Conservation (phyloP, 2,113 vertebrate species). For the Lipophrys pholis region DNA sequence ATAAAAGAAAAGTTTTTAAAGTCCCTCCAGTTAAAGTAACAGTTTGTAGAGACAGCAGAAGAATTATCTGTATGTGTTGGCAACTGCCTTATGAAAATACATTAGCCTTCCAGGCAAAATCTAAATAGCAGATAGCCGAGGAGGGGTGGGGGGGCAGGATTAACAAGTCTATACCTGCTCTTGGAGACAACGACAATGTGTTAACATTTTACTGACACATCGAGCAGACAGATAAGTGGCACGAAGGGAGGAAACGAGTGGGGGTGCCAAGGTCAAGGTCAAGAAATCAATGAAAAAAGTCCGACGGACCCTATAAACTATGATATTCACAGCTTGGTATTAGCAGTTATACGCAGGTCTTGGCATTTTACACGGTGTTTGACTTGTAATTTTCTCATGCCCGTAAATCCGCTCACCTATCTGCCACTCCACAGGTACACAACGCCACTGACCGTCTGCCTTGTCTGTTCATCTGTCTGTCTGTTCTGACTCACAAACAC, state of each 20-base stretch:
- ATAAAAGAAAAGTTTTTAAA: slow-evolving; percentile 58
- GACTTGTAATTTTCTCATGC: slow-evolving; percentile 14
- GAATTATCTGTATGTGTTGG: slow-evolving; percentile 67
- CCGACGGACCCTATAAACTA: slow-evolving; percentile 10
- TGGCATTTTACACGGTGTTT: slow-evolving; percentile 2
- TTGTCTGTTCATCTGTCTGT: slow-evolving; percentile 27
- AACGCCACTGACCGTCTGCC: slow-evolving; percentile 5
- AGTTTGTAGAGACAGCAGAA: slow-evolving; percentile 56
- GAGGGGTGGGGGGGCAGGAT: slow-evolving; percentile 45
- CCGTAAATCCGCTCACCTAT: slow-evolving; percentile 8
- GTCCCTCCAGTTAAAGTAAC: slow-evolving; percentile 76
- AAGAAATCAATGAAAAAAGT: slow-evolving; percentile 44
- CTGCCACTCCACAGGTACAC: slow-evolving; percentile 30
- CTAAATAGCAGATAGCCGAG: slow-evolving; percentile 70
- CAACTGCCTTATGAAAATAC: slow-evolving; percentile 70
- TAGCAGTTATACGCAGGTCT: not conserved
- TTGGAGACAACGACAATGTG: slow-evolving; percentile 74
- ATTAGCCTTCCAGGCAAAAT: slow-evolving; percentile 65
- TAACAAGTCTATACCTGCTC: slow-evolving; percentile 77
- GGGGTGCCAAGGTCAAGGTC: slow-evolving; percentile 66
- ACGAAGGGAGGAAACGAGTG: slow-evolving; percentile 37
- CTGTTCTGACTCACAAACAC: slow-evolving; percentile 36
- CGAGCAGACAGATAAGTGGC: slow-evolving; percentile 61
- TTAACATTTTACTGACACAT: slow-evolving; percentile 78
- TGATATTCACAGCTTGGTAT: not conserved